Evolutionary conservation across 2,888 invertebrate species (phyloP), one percentile per base, ranked within the genome.

Genomic region (Meloe dianella): DNA sequence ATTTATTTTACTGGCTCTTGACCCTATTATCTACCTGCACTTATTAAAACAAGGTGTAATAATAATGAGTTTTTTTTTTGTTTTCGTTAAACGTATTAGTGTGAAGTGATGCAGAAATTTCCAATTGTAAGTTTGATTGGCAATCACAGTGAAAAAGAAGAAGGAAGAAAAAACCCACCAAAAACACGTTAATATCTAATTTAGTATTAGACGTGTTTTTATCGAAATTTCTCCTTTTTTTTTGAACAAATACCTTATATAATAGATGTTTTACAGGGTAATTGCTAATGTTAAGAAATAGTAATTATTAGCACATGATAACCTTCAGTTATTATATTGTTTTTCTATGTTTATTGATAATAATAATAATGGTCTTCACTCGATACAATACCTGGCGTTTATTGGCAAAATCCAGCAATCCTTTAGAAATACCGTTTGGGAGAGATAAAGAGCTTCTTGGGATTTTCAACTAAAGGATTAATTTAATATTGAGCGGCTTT

Each of bases 41-140:
- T 32, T 12, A 32, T 32, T 32, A 32, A 7, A 32, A 10, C 32
- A 32, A 12, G 10, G 12, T 32, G 32, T 1, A 0, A 41, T 5
- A 41, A 41, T 41, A 41, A 17, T 35, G 17, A 41, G n/a, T 2
- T 10, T 41, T 4, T 41, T 41, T n/a, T n/a, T 2, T 12, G 10
- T 38, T 1, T 17, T n/a, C n/a, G 1, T 14, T 35, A 14, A 14
- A 35, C 12, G 17, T 41, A n/a, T 41, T 17, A 17, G 1, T n/a
- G 38, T 41, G 38, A n/a, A 41, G n/a, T 41, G 38, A 41, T 41
- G 38, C 38, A n/a, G 10, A 17, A 41, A 41, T 41, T 41, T 41
- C 7, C 6, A 41, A n/a, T 41, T 41, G n/a, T 41, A 41, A 17
- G 6, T 17, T 41, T 41, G 38, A 41, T 41, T 41, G 38, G n/a